Evolutionary conservation across 2,113 vertebrate species (phyloP).

Genomic region (Oenanthe melanoleuca): DNA sequence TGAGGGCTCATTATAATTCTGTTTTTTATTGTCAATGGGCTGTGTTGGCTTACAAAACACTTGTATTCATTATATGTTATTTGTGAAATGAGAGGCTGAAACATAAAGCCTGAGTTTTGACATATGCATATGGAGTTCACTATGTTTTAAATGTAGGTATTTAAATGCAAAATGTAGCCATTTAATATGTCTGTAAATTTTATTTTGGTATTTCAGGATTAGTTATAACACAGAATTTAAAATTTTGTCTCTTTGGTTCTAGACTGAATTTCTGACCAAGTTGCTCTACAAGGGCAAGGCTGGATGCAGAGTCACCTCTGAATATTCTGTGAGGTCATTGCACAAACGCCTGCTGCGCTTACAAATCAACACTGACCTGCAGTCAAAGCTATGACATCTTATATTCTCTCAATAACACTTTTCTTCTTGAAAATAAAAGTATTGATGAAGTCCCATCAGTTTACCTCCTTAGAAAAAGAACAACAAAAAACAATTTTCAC

Average conservation of each 20-base stretch:
- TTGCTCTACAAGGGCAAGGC: background rate
- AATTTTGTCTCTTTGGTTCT: constrained; percentile 23
- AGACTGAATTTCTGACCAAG: background rate
- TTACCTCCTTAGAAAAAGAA: background rate
- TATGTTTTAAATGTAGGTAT: background rate
- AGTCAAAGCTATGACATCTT: background rate
- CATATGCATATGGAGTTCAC: rapidly evolving
- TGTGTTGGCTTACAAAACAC: background rate
- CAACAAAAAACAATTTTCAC: background rate
- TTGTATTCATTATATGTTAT: background rate
- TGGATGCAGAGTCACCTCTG: background rate
- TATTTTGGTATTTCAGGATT: background rate
- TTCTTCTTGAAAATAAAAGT: background rate
- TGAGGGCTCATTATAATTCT: background rate
- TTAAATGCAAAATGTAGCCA: background rate
- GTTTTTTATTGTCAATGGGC: background rate
- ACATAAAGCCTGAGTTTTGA: background rate
- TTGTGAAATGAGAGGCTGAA: background rate
- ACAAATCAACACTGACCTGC: background rate
- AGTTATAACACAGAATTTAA: background rate
- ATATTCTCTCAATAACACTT: background rate
- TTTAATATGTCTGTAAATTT: background rate
- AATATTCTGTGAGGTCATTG: background rate
- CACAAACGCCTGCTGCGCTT: background rate
- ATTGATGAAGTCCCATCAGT: background rate